Evolutionary conservation across 2,797 vertebrate genomes (phyloP).

Genomic region (Champsocephalus gunnari): DNA sequence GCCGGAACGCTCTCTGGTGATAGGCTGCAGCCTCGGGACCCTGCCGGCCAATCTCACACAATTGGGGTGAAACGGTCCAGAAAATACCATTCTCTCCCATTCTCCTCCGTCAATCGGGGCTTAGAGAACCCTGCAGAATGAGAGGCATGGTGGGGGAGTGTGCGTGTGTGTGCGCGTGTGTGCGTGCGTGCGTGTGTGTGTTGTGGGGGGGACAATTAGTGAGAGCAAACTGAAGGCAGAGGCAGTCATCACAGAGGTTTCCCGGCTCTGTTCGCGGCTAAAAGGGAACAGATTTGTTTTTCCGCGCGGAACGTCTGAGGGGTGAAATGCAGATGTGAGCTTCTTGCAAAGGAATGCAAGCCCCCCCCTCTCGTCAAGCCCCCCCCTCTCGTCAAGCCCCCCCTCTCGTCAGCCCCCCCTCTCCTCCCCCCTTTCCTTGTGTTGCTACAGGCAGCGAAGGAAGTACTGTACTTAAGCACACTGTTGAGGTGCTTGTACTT

Average conservation of each 20-base stretch:
- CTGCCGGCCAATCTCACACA: slow-evolving; percentile 85
- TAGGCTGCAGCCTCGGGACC: slow-evolving; percentile 76
- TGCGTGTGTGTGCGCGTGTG: neutral
- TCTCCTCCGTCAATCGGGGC: slow-evolving; percentile 78
- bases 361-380: neutral
- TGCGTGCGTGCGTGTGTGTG: neutral
- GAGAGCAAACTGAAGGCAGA: slow-evolving; percentile 49
- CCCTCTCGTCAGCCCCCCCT: too few species aligned
- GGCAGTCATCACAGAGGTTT: slow-evolving; percentile 52
- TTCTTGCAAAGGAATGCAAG: slow-evolving; percentile 71
- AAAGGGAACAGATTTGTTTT: slow-evolving; percentile 74
- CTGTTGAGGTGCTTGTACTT: too few species aligned
- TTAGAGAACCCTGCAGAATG: slow-evolving; percentile 74
- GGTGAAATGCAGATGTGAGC: slow-evolving; percentile 78
- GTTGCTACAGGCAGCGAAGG: slow-evolving; percentile 44
- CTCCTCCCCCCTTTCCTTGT: slow-evolving; percentile 12
- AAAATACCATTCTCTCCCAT: slow-evolving; percentile 88
- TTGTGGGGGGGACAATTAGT: slow-evolving; percentile 61
- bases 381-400: slow-evolving; percentile 19
- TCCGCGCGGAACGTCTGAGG: slow-evolving; percentile 54
- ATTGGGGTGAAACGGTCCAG: slow-evolving; percentile 88
- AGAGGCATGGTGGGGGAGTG: slow-evolving; percentile 41
- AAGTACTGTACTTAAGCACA: too few species aligned
- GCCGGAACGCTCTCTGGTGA: slow-evolving; percentile 81
- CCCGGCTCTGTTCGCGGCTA: slow-evolving; percentile 34